phyloP scores from a whole-genome alignment of 1,140 invertebrate genomes.

The Patella vulgata region DNA sequence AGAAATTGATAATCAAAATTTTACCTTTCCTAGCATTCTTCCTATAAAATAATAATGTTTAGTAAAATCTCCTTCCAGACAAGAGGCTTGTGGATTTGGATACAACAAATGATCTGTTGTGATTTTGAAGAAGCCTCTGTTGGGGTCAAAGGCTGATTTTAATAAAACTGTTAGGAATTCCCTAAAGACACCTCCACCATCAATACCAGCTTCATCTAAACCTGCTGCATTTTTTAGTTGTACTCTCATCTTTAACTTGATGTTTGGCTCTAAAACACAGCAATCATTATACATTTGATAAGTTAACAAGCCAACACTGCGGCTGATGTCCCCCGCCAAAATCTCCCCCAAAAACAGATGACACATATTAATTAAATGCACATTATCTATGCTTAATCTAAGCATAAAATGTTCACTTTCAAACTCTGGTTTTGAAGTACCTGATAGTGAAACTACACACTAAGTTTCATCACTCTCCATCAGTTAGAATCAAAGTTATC shows the following conservation, averaged over 20 bases:
- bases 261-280: conserved; percentile 78
- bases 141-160: conserved; percentile 96
- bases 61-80: conserved; percentile 84
- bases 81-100: conserved; percentile 90
- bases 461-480: too few species aligned
- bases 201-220: conserved; percentile 91
- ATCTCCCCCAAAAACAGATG: too few species aligned
- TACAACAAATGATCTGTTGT: conserved; percentile 94
- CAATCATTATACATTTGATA: neutral
- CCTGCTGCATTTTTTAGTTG: conserved; percentile 90
- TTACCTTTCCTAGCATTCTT: conserved; percentile 92
- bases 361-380: too few species aligned
- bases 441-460: too few species aligned
- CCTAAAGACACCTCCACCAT: conserved; percentile 89
- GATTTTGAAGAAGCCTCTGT: conserved; percentile 91
- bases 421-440: too few species aligned
- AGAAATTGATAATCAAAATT: too few species aligned
- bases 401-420: too few species aligned
- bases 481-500: too few species aligned
- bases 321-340: too few species aligned
- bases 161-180: conserved; percentile 78
- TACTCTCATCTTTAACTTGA: conserved; percentile 86
- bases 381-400: too few species aligned
- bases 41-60: conserved; percentile 97
- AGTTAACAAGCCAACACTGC: neutral